Evolutionary conservation across 1,140 invertebrate species (phyloP).

Genomic region (Propsilocerus akamusi): DNA sequence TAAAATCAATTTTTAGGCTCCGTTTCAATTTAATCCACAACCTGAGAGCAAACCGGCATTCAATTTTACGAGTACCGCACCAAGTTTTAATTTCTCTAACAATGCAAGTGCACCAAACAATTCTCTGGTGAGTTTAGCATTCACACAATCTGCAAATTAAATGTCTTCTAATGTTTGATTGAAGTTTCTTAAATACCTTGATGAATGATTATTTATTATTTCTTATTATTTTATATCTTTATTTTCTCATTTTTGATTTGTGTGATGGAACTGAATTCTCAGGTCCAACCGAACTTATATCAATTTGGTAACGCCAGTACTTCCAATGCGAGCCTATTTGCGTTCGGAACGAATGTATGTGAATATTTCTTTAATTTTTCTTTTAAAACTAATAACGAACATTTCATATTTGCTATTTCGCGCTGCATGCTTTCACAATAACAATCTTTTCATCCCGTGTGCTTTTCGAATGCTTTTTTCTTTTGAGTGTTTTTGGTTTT

Average conservation of each 20-base stretch:
- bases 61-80: not conserved
- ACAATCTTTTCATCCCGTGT: not conserved
- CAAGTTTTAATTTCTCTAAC: not conserved
- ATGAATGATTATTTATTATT: not conserved
- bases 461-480: not conserved
- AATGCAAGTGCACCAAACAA: not conserved
- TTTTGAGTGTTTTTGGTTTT: not conserved
- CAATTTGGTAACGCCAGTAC: not conserved
- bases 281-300: not conserved
- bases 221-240: not conserved
- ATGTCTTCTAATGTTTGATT: not conserved
- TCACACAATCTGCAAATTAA: not conserved
- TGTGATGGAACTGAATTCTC: too few species aligned
- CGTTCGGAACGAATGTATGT: slow-evolving; percentile 1
- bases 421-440: not conserved
- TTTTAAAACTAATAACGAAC: not conserved
- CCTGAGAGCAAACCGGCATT: not conserved
- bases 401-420: not conserved
- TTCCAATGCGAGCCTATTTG: not conserved
- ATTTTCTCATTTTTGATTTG: not conserved
- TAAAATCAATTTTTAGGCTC: not conserved
- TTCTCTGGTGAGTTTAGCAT: not conserved
- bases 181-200: not conserved
- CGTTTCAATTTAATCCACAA: not conserved
- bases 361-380: not conserved